Evolutionary conservation across 2,113 vertebrate genomes (phyloP).

Genomic region (Caloenas nicobarica): DNA sequence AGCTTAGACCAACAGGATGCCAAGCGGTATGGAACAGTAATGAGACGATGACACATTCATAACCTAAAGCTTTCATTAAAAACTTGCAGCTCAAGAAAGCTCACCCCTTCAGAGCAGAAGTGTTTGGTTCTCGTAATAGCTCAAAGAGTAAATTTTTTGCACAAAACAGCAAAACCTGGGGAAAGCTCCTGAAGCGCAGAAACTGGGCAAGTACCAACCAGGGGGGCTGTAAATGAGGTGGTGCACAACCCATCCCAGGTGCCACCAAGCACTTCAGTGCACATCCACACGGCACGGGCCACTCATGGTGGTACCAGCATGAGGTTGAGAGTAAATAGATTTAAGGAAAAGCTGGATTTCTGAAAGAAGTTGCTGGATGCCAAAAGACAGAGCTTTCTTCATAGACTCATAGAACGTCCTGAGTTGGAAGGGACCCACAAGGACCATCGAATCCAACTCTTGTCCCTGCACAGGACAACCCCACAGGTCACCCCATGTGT

Average conservation of each 20-base stretch:
- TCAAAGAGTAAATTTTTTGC: neutral
- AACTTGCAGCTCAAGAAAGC: neutral
- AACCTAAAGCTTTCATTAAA: constrained; percentile 28
- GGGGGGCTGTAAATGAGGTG: neutral
- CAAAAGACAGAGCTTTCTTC: neutral
- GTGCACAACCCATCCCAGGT: neutral
- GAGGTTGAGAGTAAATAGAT: neutral
- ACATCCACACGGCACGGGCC: neutral
- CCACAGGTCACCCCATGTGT: too few species aligned
- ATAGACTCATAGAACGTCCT: too few species aligned
- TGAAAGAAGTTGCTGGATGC: neutral
- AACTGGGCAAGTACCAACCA: neutral
- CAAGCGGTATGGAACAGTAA: neutral
- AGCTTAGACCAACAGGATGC: constrained; percentile 2
- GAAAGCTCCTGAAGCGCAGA: neutral
- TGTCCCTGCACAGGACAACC: too few species aligned
- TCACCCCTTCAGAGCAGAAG: neutral
- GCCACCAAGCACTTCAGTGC: neutral
- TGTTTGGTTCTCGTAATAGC: accelerated
- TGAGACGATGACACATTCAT: constrained; percentile 3
- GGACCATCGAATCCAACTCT: too few species aligned
- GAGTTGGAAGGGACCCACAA: too few species aligned
- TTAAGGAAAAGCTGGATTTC: neutral
- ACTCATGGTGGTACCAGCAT: accelerated
- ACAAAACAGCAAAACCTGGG: accelerated